Evolutionary conservation across 37 sponge, comb jelly and placozoan genomes (phyloP).

Genomic region (Cliona cf. orientalis): DNA sequence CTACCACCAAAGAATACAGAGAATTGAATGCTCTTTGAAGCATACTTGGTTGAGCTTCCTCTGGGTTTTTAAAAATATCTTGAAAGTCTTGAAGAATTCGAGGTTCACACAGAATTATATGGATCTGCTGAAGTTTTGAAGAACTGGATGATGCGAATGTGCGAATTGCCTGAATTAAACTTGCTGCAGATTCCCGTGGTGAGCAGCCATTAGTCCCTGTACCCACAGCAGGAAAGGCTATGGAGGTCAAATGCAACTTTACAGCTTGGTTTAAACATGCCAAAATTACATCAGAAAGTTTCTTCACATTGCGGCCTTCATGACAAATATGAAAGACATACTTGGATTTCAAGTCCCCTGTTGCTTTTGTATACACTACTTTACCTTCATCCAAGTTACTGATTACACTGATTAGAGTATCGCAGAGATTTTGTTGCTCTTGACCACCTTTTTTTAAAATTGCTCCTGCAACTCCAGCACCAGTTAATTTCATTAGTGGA

Average conservation of each 20-base stretch:
- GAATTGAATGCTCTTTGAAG: not conserved
- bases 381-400: constrained; percentile 26
- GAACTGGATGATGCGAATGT: not conserved
- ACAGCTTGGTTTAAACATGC: constrained; percentile 46
- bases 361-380: constrained; percentile 38
- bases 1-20: not conserved
- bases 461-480: constrained; percentile 60
- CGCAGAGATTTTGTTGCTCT: constrained; percentile 35
- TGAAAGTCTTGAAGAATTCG: constrained; percentile 15
- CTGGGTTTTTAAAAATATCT: not conserved
- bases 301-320: constrained; percentile 10
- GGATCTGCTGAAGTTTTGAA: constrained; percentile 5
- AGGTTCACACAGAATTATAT: constrained; percentile 35
- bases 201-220: constrained; percentile 40
- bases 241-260: constrained; percentile 16
- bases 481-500: constrained; percentile 18
- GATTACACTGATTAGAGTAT: constrained; percentile 1
- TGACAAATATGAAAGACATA: constrained; percentile 50
- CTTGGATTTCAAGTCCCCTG: constrained; percentile 55
- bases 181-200: constrained; percentile 38
- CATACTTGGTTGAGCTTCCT: not conserved
- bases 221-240: constrained; percentile 68
- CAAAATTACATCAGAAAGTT: constrained; percentile 9
- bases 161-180: constrained; percentile 40
- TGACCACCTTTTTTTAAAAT: constrained; percentile 60